Evolutionary conservation across 92 coral and sea anemone genomes (phyloP), one percentile per base, ranked within the genome.

Genomic region (Virgularia gustaviana): DNA sequence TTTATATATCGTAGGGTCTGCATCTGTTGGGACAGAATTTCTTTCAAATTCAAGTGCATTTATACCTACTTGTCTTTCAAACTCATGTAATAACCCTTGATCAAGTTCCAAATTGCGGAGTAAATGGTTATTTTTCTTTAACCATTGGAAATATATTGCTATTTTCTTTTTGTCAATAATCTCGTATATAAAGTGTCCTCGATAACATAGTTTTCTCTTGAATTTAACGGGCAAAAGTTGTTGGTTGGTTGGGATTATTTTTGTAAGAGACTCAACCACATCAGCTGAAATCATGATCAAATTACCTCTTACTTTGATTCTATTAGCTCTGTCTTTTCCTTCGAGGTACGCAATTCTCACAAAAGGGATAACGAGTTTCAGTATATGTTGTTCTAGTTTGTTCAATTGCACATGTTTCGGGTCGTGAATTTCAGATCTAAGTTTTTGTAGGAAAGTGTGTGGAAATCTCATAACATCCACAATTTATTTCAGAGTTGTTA

Each of bases 21-120:
- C 31, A 0, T 55, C 13, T 16, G 27, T 27, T 55, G 62, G 31
- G 31, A 27, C 31, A 22, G 22, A 55, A 47, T 47, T 47, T 53
- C 31, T 55, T 55, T 55, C 62, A 55, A 55, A 55, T 55, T 55
- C 62, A 55, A 55, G 62, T 25, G 62, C 62, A n/a, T 55, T 36
- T 13, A 55, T 55, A 36, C 62, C 11, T 13, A 55, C 31, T 55
- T 55, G 62, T 55, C 25, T 55, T 27, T 55, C 62, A 9, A 55
- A 55, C 25, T 22, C 62, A 9, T 55, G 16, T 55, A 55, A 20
- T 25, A 55, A n/a, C 1, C 15, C 33, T 55, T 55, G 34, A 36
- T 27, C 13, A 16, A 55, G 12, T 55, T 55, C 62, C 7, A 55
- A 18, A 55, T 6, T 36, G 25, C 31, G 13, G 31, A 18, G 31